Conservation (phyloP, 2,888 invertebrate species). For the Oxystoma pomonae region DNA sequence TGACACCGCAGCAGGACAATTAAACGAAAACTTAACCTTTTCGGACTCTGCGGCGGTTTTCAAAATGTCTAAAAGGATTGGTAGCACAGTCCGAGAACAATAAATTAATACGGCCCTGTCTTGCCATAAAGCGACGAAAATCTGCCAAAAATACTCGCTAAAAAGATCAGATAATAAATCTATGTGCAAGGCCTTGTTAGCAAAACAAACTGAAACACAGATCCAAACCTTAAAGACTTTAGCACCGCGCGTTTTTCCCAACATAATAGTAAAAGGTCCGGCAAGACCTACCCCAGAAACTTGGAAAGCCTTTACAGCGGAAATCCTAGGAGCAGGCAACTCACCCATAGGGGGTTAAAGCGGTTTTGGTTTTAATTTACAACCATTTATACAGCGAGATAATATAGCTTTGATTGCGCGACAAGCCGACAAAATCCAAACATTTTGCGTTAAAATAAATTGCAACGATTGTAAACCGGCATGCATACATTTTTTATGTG, state of each 20-base stretch:
- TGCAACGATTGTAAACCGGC: too few relatives aligned
- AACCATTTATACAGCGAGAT: constrained; percentile 11
- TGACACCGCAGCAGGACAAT: constrained; percentile 19
- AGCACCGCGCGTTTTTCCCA: constrained; percentile 8
- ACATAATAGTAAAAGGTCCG: constrained; percentile 15
- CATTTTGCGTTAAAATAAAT: too few relatives aligned
- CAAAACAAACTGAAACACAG: constrained; percentile 17
- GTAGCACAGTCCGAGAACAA: constrained; percentile 17
- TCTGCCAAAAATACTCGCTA: constrained; percentile 16
- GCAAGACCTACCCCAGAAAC: constrained; percentile 11
- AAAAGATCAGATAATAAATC: constrained; percentile 17
- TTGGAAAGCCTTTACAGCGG: constrained; percentile 13
- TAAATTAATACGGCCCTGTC: constrained; percentile 11
- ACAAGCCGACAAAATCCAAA: constrained; percentile 11
- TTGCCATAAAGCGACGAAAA: constrained; percentile 15
- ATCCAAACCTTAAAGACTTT: constrained; percentile 12
- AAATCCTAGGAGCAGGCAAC: constrained; percentile 13
- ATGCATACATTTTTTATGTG: constrained; percentile 19
- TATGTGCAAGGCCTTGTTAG: constrained; percentile 16
- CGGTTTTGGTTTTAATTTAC: constrained; percentile 5
- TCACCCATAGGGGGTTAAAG: constrained; percentile 13
- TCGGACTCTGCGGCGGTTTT: constrained; percentile 8
- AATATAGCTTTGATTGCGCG: constrained; percentile 1
- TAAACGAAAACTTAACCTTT: constrained; percentile 15
- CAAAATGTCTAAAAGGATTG: constrained; percentile 14